Percentiles rank a stretch among this genome's conserved stretches.
These are phyloP conservation scores for Irena cyanogastra DNA, from an alignment of 2,113 vertebrate genomes.

Conservation along the genomic window DNA sequence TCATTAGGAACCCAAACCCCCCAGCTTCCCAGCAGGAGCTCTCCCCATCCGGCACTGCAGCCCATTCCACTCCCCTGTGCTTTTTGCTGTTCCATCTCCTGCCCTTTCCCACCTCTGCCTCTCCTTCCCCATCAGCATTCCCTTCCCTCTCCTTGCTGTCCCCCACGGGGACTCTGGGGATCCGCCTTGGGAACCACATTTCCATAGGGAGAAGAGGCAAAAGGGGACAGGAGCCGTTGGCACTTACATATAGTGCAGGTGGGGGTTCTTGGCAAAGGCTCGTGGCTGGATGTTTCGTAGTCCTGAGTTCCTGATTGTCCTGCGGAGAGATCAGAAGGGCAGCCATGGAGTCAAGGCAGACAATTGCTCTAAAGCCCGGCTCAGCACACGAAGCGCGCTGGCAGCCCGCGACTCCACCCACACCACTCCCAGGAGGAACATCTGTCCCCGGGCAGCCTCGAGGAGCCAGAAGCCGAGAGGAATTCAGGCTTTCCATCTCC, in stretches of 20 bases:
- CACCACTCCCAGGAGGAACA: fast-evolving
- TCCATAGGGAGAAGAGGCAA: not conserved
- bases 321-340: conserved; percentile 63
- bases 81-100: not conserved
- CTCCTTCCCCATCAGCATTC: not conserved
- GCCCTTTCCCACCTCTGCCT: not conserved
- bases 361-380: not conserved
- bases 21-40: not conserved
- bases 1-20: not conserved
- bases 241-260: conserved; percentile 95
- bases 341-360: not conserved
- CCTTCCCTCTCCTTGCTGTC: not conserved
- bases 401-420: fast-evolving
- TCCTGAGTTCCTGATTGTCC: conserved; percentile 96
- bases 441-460: not conserved
- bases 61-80: not conserved
- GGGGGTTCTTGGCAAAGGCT: conserved; percentile 93
- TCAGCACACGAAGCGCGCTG: fast-evolving
- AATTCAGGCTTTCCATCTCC: not conserved
- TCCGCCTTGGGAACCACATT: fast-evolving
- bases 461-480: not conserved
- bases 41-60: not conserved
- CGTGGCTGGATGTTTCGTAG: conserved; percentile 89
- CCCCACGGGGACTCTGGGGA: fast-evolving
- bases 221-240: fast-evolving